Conservation (phyloP, 2,797 vertebrate genomes). For the Monodelphis domestica region DNA sequence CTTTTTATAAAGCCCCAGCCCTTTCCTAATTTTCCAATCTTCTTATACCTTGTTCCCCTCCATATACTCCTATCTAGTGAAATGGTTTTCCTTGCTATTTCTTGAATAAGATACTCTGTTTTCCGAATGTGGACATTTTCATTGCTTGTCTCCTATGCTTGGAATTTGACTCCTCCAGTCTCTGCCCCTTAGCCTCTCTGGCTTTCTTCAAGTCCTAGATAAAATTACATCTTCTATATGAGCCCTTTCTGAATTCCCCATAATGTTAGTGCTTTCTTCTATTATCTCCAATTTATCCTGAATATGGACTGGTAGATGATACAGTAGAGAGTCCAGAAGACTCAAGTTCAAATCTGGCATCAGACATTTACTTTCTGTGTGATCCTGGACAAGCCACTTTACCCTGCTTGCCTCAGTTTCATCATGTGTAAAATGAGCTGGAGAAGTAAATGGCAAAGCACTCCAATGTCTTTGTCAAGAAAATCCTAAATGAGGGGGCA, state of each 20-base stretch:
- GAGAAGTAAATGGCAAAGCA: neutral
- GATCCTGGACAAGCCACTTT: neutral
- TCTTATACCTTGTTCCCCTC: neutral
- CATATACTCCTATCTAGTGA: neutral
- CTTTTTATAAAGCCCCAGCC: neutral
- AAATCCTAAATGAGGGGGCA: too few species aligned
- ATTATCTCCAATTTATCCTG: neutral
- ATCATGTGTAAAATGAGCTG: neutral
- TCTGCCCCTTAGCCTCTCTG: neutral
- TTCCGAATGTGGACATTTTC: neutral
- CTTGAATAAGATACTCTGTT: neutral
- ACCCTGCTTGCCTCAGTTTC: neutral
- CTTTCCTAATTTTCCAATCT: neutral
- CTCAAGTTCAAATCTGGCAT: neutral
- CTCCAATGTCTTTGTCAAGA: too few species aligned
- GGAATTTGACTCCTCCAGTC: neutral
- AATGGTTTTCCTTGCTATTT: neutral
- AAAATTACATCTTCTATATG: neutral
- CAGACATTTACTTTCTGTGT: neutral
- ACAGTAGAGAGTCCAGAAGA: neutral
- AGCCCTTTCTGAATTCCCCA: neutral
- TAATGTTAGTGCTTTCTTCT: neutral
- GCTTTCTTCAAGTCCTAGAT: neutral
- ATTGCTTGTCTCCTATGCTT: neutral
- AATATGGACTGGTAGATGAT: neutral